Conservation (phyloP, 2,797 vertebrate species). For the Tolypeutes matacus region DNA sequence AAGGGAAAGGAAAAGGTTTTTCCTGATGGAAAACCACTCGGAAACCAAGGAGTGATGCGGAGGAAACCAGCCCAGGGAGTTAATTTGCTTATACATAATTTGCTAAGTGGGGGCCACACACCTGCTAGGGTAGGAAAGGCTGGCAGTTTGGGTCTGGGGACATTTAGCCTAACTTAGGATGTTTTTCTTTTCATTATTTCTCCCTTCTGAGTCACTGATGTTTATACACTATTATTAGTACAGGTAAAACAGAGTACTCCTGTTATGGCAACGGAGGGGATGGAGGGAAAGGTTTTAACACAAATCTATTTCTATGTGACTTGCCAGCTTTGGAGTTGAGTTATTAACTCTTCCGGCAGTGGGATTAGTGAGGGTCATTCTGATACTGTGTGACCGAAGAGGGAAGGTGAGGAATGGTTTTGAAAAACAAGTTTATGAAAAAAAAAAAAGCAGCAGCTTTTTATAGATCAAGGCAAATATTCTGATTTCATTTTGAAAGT, state of each 20-base stretch:
- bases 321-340: slow-evolving; percentile 39
- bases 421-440: slow-evolving; percentile 57
- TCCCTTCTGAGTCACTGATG: neutral
- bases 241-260: neutral
- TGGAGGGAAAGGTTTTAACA: neutral
- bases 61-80: slow-evolving; percentile 86
- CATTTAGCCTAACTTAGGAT: neutral
- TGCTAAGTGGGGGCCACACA: slow-evolving; percentile 49
- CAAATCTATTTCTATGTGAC: slow-evolving; percentile 24
- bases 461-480: neutral
- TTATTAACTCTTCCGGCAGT: neutral
- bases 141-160: neutral
- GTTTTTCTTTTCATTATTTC: neutral
- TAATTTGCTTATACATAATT: slow-evolving; percentile 90
- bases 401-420: slow-evolving; percentile 21
- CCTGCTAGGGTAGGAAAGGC: neutral
- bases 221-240: neutral
- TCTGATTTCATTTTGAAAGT: slow-evolving; percentile 49
- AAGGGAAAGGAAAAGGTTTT: slow-evolving; percentile 94
- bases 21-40: slow-evolving; percentile 91
- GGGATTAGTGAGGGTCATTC: slow-evolving; percentile 65
- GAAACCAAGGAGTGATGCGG: slow-evolving; percentile 91
- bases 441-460: slow-evolving; percentile 38
- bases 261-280: neutral
- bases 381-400: slow-evolving; percentile 26